Conservation (phyloP, 2,797 vertebrate genomes). For the Mycteria americana region DNA sequence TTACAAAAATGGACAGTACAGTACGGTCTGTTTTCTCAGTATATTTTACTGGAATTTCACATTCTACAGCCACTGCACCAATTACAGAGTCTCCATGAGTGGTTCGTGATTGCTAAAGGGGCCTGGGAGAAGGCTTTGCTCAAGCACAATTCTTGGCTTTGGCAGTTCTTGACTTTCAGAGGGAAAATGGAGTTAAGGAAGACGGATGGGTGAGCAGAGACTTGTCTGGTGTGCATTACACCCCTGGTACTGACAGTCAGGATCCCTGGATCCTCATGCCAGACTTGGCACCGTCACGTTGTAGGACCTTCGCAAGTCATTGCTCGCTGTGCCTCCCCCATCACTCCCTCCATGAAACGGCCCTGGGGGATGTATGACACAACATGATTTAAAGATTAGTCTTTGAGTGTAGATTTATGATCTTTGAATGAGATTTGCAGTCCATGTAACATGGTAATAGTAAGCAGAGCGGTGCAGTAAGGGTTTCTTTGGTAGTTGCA, state of each 20-base stretch:
- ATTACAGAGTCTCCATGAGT: neutral
- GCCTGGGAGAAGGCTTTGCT: neutral
- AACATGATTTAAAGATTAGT: neutral
- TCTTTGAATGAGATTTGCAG: neutral
- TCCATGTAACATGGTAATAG: rapidly evolving
- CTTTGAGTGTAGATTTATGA: neutral
- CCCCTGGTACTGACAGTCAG: neutral
- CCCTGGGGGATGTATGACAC: too few species aligned
- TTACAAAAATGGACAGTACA: neutral
- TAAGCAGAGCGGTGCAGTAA: neutral
- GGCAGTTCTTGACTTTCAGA: neutral
- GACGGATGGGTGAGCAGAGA: neutral
- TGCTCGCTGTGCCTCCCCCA: rapidly evolving
- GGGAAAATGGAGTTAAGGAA: neutral
- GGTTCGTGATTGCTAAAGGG: neutral
- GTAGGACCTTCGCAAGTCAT: neutral
- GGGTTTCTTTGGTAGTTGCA: neutral
- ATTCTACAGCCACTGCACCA: neutral
- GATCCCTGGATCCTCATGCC: neutral
- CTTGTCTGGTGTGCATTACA: neutral
- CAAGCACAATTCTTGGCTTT: neutral
- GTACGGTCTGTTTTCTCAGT: neutral
- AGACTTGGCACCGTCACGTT: rapidly evolving
- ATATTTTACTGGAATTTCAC: neutral
- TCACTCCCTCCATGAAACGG: neutral